Conservation (phyloP, 2,797 vertebrate genomes). For the Rhinatrema bivittatum region DNA sequence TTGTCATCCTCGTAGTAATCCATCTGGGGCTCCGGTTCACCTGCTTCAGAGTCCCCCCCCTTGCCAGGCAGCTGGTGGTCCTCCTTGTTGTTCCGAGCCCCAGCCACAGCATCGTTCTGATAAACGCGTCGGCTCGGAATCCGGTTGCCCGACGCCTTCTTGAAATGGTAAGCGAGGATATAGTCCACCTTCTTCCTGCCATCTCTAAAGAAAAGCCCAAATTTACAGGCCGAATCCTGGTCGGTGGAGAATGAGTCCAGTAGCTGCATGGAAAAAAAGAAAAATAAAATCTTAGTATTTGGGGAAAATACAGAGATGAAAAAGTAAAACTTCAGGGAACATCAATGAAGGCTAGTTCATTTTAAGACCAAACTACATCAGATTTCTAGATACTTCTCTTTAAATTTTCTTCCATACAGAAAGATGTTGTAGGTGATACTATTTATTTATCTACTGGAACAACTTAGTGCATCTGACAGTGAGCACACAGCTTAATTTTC, state of each 20-base stretch:
- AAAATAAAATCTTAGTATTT: no score
- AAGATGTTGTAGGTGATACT: no score
- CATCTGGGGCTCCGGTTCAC: slow-evolving; percentile 49
- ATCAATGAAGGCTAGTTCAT: no score
- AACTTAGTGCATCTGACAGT: no score
- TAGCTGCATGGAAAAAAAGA: slow-evolving; percentile 43
- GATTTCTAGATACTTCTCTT: no score
- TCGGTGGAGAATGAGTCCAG: slow-evolving; percentile 63
- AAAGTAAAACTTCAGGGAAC: no score
- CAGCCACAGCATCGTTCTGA: slow-evolving; percentile 34
- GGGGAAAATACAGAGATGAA: no score
- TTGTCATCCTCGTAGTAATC: slow-evolving; percentile 83
- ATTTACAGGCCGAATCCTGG: slow-evolving; percentile 57
- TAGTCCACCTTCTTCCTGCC: slow-evolving; percentile 83
- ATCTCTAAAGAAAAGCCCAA: slow-evolving; percentile 77
- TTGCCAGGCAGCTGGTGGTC: slow-evolving; percentile 58
- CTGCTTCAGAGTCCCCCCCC: slow-evolving; percentile 51
- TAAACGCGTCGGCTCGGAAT: slow-evolving; percentile 40
- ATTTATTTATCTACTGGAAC: no score
- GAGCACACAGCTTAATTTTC: no score
- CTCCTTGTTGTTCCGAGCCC: slow-evolving; percentile 36
- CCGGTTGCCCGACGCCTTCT: slow-evolving; percentile 54
- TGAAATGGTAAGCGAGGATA: slow-evolving; percentile 80
- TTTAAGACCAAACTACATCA: no score
- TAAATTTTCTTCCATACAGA: no score